Percentiles rank a stretch among this genome's conserved stretches.
phyloP scores from a whole-genome alignment of 2,113 vertebrate genomes.

The Euleptes europaea region DNA sequence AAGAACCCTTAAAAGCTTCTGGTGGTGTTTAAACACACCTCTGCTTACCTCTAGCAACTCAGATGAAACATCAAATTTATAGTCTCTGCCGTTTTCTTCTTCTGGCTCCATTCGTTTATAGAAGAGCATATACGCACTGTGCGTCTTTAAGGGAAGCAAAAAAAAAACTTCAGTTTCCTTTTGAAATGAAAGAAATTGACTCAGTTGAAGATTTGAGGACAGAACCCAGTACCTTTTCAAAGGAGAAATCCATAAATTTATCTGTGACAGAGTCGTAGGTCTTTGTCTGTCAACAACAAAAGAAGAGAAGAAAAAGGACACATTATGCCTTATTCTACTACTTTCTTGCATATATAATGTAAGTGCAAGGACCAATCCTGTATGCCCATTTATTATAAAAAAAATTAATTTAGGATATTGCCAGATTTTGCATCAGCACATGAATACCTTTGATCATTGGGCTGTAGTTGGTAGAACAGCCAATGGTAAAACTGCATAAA shows the following conservation, averaged over 20 bases:
- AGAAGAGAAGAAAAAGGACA: constrained; percentile 31
- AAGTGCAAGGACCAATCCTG: background rate
- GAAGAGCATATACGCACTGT: constrained; percentile 99
- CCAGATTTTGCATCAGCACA: background rate
- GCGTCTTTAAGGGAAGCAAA: constrained; percentile 80
- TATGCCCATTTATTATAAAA: too few species aligned
- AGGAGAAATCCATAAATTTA: constrained; percentile 99
- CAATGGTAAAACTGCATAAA: too few species aligned
- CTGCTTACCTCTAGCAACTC: constrained; percentile 92
- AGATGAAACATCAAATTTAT: constrained; percentile 95
- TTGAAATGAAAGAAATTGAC: background rate
- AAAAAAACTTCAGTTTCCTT: constrained; percentile 55
- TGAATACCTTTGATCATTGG: background rate
- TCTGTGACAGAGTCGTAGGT: constrained; percentile 99
- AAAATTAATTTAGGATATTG: too few species aligned
- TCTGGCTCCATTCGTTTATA: constrained; percentile 97
- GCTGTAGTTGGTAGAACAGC: too few species aligned
- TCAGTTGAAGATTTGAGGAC: background rate
- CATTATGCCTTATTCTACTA: background rate
- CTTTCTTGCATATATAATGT: background rate
- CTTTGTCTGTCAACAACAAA: constrained; percentile 86
- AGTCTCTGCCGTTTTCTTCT: constrained; percentile 94
- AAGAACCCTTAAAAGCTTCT: constrained; percentile 21
- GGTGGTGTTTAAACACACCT: constrained; percentile 56
- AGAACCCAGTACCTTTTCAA: constrained; percentile 91